Conservation (phyloP, 2,113 vertebrate species). For the Petrocephalus zakoni region DNA sequence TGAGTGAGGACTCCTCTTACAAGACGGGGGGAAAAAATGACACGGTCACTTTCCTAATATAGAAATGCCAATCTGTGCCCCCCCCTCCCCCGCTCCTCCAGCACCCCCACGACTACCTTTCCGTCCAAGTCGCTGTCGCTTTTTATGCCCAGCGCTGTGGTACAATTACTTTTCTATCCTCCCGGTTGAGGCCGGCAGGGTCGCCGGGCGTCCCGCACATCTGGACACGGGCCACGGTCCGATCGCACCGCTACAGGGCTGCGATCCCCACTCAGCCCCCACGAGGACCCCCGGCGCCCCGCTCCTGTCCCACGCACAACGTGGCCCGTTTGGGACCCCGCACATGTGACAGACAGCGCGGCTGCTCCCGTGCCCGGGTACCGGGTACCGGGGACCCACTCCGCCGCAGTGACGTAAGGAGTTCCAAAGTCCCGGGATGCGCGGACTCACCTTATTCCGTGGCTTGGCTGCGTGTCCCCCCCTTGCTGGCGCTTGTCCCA, state of each 20-base stretch:
- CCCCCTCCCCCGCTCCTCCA: neutral
- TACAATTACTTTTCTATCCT: neutral
- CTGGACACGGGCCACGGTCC: slow-evolving; percentile 11
- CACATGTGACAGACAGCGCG: neutral
- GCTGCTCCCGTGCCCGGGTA: too few relatives aligned
- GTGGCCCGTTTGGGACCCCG: neutral
- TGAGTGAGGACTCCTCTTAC: slow-evolving; percentile 35
- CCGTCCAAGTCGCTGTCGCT: neutral
- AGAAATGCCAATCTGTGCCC: slow-evolving; percentile 60
- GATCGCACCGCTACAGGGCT: neutral
- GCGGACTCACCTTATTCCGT: slow-evolving; percentile 50
- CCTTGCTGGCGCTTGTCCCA: slow-evolving; percentile 26
- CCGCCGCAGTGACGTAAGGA: slow-evolving; percentile 8
- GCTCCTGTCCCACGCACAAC: neutral
- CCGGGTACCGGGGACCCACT: neutral
- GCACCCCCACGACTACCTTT: neutral
- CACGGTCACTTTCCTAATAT: slow-evolving; percentile 80
- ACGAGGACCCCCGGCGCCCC: neutral
- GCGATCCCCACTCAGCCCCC: neutral
- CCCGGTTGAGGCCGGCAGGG: neutral
- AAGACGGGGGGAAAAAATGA: slow-evolving; percentile 47
- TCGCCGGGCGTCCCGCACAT: neutral
- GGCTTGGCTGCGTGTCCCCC: neutral
- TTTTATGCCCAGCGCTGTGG: neutral
- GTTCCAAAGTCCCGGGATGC: neutral